A percentile compares a stretch with the other conserved stretches of the same genome.
These are phyloP conservation scores for Euplexia lucipara DNA, from an alignment of 2,888 invertebrate genomes.

Conservation along the genomic window DNA sequence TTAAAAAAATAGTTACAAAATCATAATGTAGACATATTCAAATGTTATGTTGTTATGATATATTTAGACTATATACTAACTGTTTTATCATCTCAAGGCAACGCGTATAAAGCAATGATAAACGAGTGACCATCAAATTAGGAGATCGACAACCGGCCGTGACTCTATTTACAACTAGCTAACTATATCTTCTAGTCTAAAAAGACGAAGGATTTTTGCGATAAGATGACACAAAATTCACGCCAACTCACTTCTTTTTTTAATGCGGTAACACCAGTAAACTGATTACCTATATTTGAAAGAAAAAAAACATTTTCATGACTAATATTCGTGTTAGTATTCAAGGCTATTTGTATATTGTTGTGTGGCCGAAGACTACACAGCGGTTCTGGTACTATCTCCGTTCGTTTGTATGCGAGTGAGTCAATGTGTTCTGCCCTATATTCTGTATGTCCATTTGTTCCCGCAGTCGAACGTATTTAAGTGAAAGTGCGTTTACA, in stretches of 20 bases:
- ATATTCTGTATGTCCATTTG: slow-evolving; percentile 68
- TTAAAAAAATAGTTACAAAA: slow-evolving; percentile 42
- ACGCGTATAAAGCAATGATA: slow-evolving; percentile 76
- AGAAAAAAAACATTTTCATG: slow-evolving; percentile 45
- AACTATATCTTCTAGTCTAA: slow-evolving; percentile 70
- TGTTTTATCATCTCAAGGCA: slow-evolving; percentile 78
- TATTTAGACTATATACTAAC: slow-evolving; percentile 51
- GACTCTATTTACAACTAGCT: slow-evolving; percentile 86
- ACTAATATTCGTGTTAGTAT: slow-evolving; percentile 47
- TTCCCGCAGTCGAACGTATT: slow-evolving; percentile 67
- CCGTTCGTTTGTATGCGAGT: slow-evolving; percentile 37
- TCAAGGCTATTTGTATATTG: slow-evolving; percentile 54
- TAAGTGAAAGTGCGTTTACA: slow-evolving; percentile 82
- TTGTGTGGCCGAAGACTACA: slow-evolving; percentile 51
- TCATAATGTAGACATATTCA: slow-evolving; percentile 35
- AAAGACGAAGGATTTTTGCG: slow-evolving; percentile 84
- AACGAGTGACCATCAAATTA: slow-evolving; percentile 86
- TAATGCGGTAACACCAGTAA: slow-evolving; percentile 34
- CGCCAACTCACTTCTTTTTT: slow-evolving; percentile 51
- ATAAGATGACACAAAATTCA: slow-evolving; percentile 83
- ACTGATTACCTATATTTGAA: slow-evolving; percentile 48
- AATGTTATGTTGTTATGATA: slow-evolving; percentile 53
- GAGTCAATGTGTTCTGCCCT: slow-evolving; percentile 63
- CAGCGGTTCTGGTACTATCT: slow-evolving; percentile 48
- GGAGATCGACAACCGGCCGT: slow-evolving; percentile 89